A percentile compares a stretch with the other conserved stretches of the same genome.
phyloP scores from a whole-genome alignment of 2,888 invertebrate species.

The Stomorhina lunata region DNA sequence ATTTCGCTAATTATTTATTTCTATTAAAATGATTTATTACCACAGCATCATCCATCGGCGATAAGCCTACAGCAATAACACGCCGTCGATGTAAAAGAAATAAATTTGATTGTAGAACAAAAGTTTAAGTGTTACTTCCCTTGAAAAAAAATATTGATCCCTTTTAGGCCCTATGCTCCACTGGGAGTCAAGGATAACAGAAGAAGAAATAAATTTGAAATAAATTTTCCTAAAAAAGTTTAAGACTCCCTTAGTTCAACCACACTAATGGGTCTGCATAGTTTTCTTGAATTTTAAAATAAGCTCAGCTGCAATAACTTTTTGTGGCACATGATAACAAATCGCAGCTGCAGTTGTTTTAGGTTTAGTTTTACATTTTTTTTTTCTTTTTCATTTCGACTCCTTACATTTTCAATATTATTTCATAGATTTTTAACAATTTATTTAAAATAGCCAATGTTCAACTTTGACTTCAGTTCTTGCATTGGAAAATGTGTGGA shows the following conservation, averaged over 20 bases:
- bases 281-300: constrained; percentile 28
- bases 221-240: neutral
- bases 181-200: no score
- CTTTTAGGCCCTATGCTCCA: no score
- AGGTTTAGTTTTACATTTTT: constrained; percentile 6
- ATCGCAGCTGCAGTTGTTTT: constrained; percentile 60
- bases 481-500: constrained; percentile 2
- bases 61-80: no score
- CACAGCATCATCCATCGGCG: no score
- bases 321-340: constrained; percentile 62
- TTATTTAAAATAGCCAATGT: constrained; percentile 55
- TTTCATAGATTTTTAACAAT: constrained; percentile 51
- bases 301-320: constrained; percentile 60
- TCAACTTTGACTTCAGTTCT: constrained; percentile 63
- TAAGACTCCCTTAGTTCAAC: constrained; percentile 5
- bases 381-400: neutral
- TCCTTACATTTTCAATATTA: constrained; percentile 32
- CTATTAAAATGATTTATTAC: no score
- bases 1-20: no score
- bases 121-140: no score
- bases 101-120: no score
- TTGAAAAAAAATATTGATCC: no score
- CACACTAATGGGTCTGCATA: constrained; percentile 49
- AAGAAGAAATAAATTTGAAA: no score
- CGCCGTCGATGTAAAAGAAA: no score